phyloP scores from a whole-genome alignment of 2,113 vertebrate genomes.

The Platanista minor region DNA sequence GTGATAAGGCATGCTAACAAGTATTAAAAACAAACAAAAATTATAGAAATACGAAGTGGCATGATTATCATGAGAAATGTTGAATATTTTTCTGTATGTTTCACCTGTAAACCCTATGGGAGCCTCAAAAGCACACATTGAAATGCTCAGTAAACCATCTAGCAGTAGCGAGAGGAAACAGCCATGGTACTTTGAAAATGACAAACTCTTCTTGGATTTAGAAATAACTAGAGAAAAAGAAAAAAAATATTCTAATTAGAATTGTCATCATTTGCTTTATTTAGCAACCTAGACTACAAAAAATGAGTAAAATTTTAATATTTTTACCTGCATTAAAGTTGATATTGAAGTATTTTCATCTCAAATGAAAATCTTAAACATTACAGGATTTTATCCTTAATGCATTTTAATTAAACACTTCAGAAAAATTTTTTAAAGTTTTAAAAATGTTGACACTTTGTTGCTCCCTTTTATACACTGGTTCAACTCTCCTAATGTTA shows the following conservation, averaged over 20 bases:
- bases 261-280: not conserved
- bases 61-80: not conserved
- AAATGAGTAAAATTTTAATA: not conserved
- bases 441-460: not conserved
- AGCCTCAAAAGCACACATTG: not conserved
- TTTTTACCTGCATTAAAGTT: not conserved
- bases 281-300: not conserved
- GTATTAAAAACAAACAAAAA: not conserved
- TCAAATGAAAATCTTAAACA: not conserved
- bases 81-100: constrained; percentile 15
- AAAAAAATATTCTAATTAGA: not conserved
- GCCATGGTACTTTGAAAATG: not conserved
- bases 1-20: not conserved
- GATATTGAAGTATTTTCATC: not conserved
- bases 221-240: not conserved
- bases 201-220: not conserved
- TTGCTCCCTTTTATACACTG: not conserved
- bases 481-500: not conserved
- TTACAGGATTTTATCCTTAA: not conserved
- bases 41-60: not conserved
- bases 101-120: not conserved
- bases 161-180: not conserved
- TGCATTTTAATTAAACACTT: not conserved
- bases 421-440: not conserved
- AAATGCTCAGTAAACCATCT: not conserved